Percentiles rank a stretch among this genome's conserved stretches.
Conservation (phyloP, 2,113 vertebrate species). For the Hippocampus zosterae region DNA sequence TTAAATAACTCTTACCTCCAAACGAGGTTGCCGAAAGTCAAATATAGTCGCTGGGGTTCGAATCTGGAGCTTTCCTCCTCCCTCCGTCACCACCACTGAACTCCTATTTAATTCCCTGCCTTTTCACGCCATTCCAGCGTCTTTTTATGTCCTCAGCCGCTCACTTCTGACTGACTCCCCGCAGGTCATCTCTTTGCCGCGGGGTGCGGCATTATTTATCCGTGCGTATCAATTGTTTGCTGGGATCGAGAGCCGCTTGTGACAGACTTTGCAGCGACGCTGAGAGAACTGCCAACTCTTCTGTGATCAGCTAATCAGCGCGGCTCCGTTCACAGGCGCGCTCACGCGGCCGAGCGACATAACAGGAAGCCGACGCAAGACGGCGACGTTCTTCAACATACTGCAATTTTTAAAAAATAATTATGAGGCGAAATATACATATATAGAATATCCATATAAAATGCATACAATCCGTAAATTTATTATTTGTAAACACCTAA, state of each 20-base stretch:
- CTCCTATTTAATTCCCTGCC: constrained; percentile 55
- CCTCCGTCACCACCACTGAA: constrained; percentile 21
- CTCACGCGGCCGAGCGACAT: constrained; percentile 25
- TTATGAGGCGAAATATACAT: fast-evolving
- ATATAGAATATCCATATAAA: not conserved
- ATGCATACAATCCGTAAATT: not conserved
- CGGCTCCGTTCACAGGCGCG: constrained; percentile 57
- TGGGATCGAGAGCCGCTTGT: constrained; percentile 25
- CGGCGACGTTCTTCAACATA: not conserved
- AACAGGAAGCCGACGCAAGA: constrained; percentile 28
- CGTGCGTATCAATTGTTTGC: constrained; percentile 17
- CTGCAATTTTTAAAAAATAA: not conserved
- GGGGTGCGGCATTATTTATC: constrained; percentile 16
- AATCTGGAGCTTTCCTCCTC: constrained; percentile 7
- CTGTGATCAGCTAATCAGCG: constrained; percentile 68
- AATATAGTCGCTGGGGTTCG: not conserved
- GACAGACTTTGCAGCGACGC: not conserved
- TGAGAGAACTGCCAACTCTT: constrained; percentile 50
- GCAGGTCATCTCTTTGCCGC: constrained; percentile 18
- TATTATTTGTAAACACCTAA: not conserved
- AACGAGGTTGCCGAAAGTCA: constrained; percentile 40
- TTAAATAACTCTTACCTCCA: constrained; percentile 52
- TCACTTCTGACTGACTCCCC: constrained; percentile 28
- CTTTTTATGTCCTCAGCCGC: constrained; percentile 17
- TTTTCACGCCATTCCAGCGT: constrained; percentile 37